These are phyloP conservation scores for Leptobrachium leishanense DNA, from an alignment of 2,113 vertebrate species.

Conservation along the genomic window DNA sequence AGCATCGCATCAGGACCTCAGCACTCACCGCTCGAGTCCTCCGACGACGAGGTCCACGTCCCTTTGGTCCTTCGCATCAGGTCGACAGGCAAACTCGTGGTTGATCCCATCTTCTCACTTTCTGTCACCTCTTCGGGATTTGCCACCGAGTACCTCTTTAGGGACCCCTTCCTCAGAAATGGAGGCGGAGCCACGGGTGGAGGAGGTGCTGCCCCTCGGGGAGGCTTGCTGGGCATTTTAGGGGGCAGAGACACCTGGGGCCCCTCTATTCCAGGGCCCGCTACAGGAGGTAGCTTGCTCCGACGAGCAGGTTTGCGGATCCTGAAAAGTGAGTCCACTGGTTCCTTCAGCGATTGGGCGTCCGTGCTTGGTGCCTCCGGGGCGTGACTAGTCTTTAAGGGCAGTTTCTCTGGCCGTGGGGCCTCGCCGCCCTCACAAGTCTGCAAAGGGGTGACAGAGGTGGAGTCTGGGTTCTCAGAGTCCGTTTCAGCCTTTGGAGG, in stretches of 20 bases:
- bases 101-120: conserved; percentile 6
- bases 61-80: neutral
- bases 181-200: conserved; percentile 30
- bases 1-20: neutral
- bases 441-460: neutral
- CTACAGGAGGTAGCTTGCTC: conserved; percentile 3
- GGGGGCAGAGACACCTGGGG: neutral
- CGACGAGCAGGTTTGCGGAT: conserved; percentile 30
- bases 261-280: neutral
- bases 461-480: neutral
- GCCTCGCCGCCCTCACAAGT: neutral
- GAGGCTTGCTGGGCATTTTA: conserved; percentile 36
- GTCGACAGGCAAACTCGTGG: neutral
- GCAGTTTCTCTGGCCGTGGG: neutral
- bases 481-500: neutral
- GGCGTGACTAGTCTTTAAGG: neutral
- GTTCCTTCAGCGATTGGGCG: neutral
- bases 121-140: neutral
- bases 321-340: neutral
- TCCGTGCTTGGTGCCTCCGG: neutral
- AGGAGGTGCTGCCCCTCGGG: conserved; percentile 19
- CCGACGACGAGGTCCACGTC: neutral
- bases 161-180: conserved; percentile 24
- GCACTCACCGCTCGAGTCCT: conserved; percentile 3
- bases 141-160: conserved; percentile 18